A percentile compares a stretch with the other conserved stretches of the same genome.
These are phyloP conservation scores for Globodera rostochiensis DNA, from an alignment of 1,140 invertebrate species.

Conservation along the genomic window DNA sequence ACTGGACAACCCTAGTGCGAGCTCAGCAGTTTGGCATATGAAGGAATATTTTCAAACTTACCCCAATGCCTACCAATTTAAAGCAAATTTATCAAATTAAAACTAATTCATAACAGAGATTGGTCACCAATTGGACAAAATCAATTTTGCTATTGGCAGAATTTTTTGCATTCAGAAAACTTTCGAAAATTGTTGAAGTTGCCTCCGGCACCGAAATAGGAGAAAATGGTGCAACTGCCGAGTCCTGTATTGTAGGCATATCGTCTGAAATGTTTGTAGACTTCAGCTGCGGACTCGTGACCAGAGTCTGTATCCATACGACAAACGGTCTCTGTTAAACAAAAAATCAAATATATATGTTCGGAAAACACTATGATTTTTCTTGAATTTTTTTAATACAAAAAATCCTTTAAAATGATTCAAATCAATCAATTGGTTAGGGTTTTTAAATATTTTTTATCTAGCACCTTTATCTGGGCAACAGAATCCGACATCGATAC, in stretches of 20 bases:
- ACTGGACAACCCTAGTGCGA: too few species aligned
- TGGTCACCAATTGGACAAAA: too few species aligned
- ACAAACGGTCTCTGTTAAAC: slow-evolving; percentile 38
- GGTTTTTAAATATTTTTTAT: too few species aligned
- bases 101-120: too few species aligned
- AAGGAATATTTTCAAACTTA: too few species aligned
- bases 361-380: neutral
- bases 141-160: slow-evolving; percentile 6
- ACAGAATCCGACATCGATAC: neutral
- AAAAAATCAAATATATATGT: neutral
- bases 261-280: slow-evolving; percentile 35
- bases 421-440: too few species aligned
- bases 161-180: slow-evolving; percentile 39
- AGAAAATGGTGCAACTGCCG: slow-evolving; percentile 44
- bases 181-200: slow-evolving; percentile 52
- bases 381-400: too few species aligned
- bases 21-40: too few species aligned
- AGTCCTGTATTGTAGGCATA: slow-evolving; percentile 33
- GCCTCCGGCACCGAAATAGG: slow-evolving; percentile 47
- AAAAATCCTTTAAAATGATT: too few species aligned
- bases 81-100: too few species aligned
- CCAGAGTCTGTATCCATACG: slow-evolving; percentile 38
- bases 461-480: neutral
- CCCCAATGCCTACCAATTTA: too few species aligned
- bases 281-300: slow-evolving; percentile 25